Evolutionary conservation across 2,888 invertebrate species (phyloP), one percentile per base, ranked within the genome.

Genomic region (Uloborus plumipes): DNA sequence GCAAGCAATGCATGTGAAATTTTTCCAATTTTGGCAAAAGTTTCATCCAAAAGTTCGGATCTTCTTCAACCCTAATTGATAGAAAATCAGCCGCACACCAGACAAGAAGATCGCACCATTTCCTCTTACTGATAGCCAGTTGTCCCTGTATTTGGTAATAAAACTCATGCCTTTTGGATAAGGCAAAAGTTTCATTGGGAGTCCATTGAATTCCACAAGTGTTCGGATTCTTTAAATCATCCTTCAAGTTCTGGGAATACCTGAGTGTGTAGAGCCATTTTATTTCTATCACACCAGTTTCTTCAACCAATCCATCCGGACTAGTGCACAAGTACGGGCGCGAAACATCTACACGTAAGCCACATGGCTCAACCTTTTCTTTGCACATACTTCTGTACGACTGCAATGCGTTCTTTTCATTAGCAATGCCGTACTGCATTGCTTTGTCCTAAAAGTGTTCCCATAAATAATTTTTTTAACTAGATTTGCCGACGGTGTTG

Each of bases 281-380:
- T 47, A 73, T 64, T 31, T 73, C 73, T n/a, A 73, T 14, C 2
- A 62, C n/a, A 2, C 73, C 73, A 26, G 51, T n/a, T 11, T 62
- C 53, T 14, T 51, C 73, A 9, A 73, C 53, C 22, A 73, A 64
- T 1, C 73, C 73, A 18, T 73, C 73, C 6, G 64, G 73, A 50
- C 73, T 73, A 14, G 61, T 62, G 22, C 72, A 72, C 2, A 61
- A 22, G 50, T 49, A 61, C 1, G 72, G 61, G 15, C 20, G 13
- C 2, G 2, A 9, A 1, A 16, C 15, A 49, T 72, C 50, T 1
- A 72, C 9, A 14, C 18, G 61, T 20, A 72, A n/a, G n/a, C 71
- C 49, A 39, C 71, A 72, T 49, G 20, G 20, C 2, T 6, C 11
- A 16, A 72, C 61, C 0, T 14, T 49, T 11, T 7, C 14, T 1